These are phyloP conservation scores for Drosophila sulfurigaster DNA, from an alignment of 1,140 invertebrate species.

Conservation along the genomic window DNA sequence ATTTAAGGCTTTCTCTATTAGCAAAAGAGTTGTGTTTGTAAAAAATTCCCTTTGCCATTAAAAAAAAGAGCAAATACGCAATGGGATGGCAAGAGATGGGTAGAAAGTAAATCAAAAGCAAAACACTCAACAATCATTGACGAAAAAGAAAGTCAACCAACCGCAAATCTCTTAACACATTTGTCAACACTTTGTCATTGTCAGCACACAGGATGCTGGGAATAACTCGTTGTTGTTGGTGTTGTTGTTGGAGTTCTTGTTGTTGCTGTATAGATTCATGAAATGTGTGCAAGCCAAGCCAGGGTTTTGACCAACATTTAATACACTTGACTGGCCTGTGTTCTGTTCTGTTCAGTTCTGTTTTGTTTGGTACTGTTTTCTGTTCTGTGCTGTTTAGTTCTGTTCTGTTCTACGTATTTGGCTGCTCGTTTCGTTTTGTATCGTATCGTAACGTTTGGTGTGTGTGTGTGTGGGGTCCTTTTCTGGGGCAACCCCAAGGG, in stretches of 20 bases:
- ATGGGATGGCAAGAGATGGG: slow-evolving; percentile 1
- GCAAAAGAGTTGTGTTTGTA: no score
- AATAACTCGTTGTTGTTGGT: neutral
- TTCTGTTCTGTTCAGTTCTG: slow-evolving; percentile 6
- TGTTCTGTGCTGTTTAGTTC: neutral
- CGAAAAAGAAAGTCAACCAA: slow-evolving; percentile 62
- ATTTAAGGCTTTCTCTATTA: no score
- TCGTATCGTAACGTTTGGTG: slow-evolving; percentile 9
- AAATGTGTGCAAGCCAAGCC: neutral
- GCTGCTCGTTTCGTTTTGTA: slow-evolving; percentile 19
- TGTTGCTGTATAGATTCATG: slow-evolving; percentile 11
- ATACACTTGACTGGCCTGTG: slow-evolving; percentile 67
- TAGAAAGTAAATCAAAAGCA: slow-evolving; percentile 67
- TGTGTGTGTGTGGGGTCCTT: neutral
- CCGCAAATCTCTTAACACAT: slow-evolving; percentile 84
- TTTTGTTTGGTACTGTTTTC: neutral
- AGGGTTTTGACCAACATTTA: slow-evolving; percentile 70
- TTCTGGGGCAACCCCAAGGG: slow-evolving; percentile 23
- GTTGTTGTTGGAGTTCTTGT: neutral
- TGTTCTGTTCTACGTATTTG: slow-evolving; percentile 18
- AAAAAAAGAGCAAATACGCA: slow-evolving; percentile 4
- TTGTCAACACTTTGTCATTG: slow-evolving; percentile 84
- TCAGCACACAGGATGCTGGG: slow-evolving; percentile 45
- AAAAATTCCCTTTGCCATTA: no score
- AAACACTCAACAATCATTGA: slow-evolving; percentile 66